Conservation (phyloP, 2,888 invertebrate species). For the Platerodrilus igneus region DNA sequence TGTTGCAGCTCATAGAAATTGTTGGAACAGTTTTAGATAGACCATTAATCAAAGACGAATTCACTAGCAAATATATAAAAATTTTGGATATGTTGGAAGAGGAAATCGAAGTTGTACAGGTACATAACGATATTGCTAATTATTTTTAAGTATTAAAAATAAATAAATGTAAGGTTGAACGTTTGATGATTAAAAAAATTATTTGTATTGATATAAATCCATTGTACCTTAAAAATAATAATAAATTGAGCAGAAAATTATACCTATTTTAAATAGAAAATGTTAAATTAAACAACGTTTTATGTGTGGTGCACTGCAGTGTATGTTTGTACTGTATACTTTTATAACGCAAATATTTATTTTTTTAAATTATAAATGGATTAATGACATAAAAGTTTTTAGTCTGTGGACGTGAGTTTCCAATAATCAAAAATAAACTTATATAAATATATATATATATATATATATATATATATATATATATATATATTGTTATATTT, state of each 20-base stretch:
- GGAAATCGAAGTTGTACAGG: slow-evolving; percentile 67
- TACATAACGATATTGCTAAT: slow-evolving; percentile 40
- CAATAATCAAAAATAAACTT: no score
- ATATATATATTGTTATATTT: no score
- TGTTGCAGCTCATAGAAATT: slow-evolving; percentile 77
- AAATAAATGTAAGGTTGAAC: slow-evolving; percentile 1
- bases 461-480: no score
- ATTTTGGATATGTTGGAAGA: slow-evolving; percentile 73
- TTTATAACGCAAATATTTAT: no score
- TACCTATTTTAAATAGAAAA: not conserved
- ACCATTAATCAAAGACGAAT: slow-evolving; percentile 81
- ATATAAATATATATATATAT: no score
- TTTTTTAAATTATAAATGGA: no score
- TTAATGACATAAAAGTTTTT: no score
- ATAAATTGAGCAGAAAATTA: not conserved
- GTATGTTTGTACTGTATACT: no score
- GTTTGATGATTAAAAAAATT: not conserved
- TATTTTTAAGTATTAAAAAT: not conserved
- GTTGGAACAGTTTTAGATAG: slow-evolving; percentile 84
- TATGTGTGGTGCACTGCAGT: no score
- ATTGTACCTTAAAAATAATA: not conserved
- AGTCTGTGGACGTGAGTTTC: no score
- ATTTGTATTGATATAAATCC: not conserved
- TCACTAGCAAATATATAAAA: slow-evolving; percentile 77
- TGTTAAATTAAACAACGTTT: no score